Percentiles rank a stretch among this genome's conserved stretches.
Conservation (phyloP, 30 jellyfish, hydroid and myxozoan species). For the Pseudorhiza aurosa region DNA sequence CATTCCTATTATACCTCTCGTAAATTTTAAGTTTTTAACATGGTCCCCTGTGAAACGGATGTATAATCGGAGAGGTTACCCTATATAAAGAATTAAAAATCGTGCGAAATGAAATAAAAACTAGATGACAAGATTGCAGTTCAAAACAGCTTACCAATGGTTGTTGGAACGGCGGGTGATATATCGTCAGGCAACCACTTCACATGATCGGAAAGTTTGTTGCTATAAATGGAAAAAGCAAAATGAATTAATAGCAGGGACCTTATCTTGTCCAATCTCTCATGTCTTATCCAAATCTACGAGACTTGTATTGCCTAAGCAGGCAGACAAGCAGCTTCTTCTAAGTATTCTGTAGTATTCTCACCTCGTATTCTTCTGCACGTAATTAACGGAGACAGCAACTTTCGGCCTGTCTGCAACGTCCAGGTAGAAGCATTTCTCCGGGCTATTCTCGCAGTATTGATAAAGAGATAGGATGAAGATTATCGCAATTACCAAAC, state of each 20-base stretch:
- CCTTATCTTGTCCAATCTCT: too few relatives aligned
- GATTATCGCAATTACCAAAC: conserved; percentile 57
- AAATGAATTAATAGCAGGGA: too few relatives aligned
- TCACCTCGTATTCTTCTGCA: conserved; percentile 46
- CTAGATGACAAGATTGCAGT: too few relatives aligned
- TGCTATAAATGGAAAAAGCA: conserved; percentile 12
- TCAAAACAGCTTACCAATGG: conserved; percentile 13
- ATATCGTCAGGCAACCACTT: conserved; percentile 42
- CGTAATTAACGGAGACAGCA: not conserved
- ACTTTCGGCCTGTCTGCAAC: conserved; percentile 3
- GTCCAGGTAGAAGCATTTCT: conserved; percentile 38
- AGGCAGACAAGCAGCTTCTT: not conserved
- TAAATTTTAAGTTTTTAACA: too few relatives aligned
- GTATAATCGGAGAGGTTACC: too few relatives aligned
- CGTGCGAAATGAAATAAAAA: too few relatives aligned
- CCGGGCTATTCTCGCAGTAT: conserved; percentile 63
- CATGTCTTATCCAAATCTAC: too few relatives aligned
- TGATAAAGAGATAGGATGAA: conserved; percentile 46
- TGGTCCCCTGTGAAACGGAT: too few relatives aligned
- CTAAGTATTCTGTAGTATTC: not conserved
- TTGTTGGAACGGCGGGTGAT: conserved; percentile 22
- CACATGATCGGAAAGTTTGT: conserved; percentile 43
- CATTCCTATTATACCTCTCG: too few relatives aligned
- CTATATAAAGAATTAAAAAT: not conserved
- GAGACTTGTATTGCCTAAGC: too few relatives aligned